Conservation (phyloP, 92 coral and sea anemone species). For the Zoanthus gigantus region DNA sequence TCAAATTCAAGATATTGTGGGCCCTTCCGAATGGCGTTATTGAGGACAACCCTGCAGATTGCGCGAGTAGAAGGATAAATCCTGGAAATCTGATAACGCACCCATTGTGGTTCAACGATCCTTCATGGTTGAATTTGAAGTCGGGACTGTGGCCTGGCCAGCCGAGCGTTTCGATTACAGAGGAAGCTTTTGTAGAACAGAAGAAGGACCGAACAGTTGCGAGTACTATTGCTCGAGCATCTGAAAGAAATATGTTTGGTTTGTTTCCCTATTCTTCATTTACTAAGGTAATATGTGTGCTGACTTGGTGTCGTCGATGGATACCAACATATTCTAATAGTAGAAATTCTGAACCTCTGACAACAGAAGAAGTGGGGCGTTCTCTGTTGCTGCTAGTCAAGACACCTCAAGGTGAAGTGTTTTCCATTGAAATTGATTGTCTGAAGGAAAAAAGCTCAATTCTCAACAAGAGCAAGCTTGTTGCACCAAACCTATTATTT, state of each 20-base stretch:
- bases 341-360: slow-evolving; percentile 46
- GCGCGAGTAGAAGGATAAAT: slow-evolving; percentile 36
- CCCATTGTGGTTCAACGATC: slow-evolving; percentile 45
- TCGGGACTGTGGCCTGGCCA: slow-evolving; percentile 63
- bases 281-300: slow-evolving; percentile 48
- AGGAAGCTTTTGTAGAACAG: neutral
- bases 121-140: slow-evolving; percentile 45
- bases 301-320: slow-evolving; percentile 53
- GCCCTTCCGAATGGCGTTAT: slow-evolving; percentile 27
- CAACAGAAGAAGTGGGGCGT: slow-evolving; percentile 48
- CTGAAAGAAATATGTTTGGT: neutral
- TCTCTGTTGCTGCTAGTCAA: slow-evolving; percentile 58
- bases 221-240: neutral
- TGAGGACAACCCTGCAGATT: slow-evolving; percentile 56
- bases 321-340: slow-evolving; percentile 44
- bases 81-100: slow-evolving; percentile 34
- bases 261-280: slow-evolving; percentile 17
- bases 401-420: slow-evolving; percentile 53
- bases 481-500: slow-evolving; percentile 62
- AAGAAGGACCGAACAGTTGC: neutral
- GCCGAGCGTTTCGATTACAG: slow-evolving; percentile 51
- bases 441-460: slow-evolving; percentile 38
- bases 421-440: slow-evolving; percentile 37
- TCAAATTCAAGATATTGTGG: slow-evolving; percentile 64
- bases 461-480: slow-evolving; percentile 25